Conservation (phyloP, 2,797 vertebrate genomes). For the Clarias platycephalus region DNA sequence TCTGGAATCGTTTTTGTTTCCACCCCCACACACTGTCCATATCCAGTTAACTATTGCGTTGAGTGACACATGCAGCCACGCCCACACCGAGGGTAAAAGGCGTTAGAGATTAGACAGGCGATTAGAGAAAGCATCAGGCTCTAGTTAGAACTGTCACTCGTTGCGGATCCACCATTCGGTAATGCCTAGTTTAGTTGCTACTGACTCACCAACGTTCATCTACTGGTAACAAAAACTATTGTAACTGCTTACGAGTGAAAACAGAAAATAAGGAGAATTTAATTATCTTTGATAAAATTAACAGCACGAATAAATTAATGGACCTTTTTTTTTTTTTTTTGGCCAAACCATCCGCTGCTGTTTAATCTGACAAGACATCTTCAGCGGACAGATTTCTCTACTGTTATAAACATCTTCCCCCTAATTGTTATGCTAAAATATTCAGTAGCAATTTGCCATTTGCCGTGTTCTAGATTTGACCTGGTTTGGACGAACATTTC, state of each 20-base stretch:
- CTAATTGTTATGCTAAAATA: neutral
- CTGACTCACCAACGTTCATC: neutral
- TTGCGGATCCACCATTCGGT: too few relatives aligned
- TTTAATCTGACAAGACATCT: neutral
- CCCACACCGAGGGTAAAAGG: too few relatives aligned
- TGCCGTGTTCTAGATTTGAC: too few relatives aligned
- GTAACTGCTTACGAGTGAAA: neutral
- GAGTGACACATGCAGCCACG: too few relatives aligned
- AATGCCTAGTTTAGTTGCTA: neutral
- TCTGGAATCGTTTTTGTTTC: too few relatives aligned
- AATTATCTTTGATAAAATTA: neutral
- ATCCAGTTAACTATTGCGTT: too few relatives aligned
- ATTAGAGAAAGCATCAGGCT: too few relatives aligned
- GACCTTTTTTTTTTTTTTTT: neutral
- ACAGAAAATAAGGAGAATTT: too few relatives aligned
- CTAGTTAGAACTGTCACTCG: too few relatives aligned
- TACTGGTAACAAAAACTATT: neutral
- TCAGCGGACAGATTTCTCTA: neutral
- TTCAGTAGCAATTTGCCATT: neutral
- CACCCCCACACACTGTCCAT: too few relatives aligned
- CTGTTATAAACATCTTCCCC: neutral
- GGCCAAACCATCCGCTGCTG: neutral
- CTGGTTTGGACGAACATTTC: neutral
- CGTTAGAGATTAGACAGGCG: too few relatives aligned
- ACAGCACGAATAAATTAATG: neutral